Percentiles rank a stretch among this genome's conserved stretches.
These are phyloP conservation scores for Ephialtes manifestator DNA, from an alignment of 2,888 invertebrate species.

Conservation along the genomic window DNA sequence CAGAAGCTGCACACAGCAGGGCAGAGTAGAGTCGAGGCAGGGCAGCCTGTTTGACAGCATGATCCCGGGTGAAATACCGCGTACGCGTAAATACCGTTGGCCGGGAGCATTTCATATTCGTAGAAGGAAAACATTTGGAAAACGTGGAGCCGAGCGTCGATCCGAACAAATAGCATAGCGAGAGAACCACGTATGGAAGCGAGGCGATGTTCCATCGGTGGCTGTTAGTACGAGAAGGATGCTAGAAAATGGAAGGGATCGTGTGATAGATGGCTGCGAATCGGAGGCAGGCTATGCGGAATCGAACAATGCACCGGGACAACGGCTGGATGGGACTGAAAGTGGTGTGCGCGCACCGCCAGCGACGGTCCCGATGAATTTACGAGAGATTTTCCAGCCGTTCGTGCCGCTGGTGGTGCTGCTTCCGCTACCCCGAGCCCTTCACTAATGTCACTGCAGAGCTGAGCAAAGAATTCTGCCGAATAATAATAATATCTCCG, in stretches of 20 bases:
- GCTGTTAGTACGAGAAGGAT: conserved; percentile 12
- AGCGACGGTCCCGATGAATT: conserved; percentile 65
- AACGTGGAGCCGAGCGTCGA: conserved; percentile 43
- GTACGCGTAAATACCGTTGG: conserved; percentile 56
- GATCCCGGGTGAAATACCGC: conserved; percentile 61
- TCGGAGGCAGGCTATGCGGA: conserved; percentile 64
- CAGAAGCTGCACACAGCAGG: conserved; percentile 11
- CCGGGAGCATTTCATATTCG: conserved; percentile 63
- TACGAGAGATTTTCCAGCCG: conserved; percentile 62
- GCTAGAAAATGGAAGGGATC: conserved; percentile 62
- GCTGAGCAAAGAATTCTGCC: not conserved
- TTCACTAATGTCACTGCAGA: conserved; percentile 26
- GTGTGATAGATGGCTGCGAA: conserved; percentile 67
- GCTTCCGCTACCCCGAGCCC: not conserved
- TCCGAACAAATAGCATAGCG: conserved; percentile 39
- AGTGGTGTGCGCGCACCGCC: conserved; percentile 62
- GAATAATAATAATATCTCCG: not conserved
- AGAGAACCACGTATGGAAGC: conserved; percentile 32
- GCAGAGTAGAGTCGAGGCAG: conserved; percentile 6
- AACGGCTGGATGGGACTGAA: conserved; percentile 67
- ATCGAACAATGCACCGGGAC: conserved; percentile 67
- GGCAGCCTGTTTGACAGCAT: conserved; percentile 55
- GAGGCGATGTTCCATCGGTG: conserved; percentile 2
- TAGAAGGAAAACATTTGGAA: conserved; percentile 64
- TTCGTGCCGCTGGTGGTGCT: not conserved